Conservation (phyloP, 2,797 vertebrate genomes). For the Rhabdomys pumilio region DNA sequence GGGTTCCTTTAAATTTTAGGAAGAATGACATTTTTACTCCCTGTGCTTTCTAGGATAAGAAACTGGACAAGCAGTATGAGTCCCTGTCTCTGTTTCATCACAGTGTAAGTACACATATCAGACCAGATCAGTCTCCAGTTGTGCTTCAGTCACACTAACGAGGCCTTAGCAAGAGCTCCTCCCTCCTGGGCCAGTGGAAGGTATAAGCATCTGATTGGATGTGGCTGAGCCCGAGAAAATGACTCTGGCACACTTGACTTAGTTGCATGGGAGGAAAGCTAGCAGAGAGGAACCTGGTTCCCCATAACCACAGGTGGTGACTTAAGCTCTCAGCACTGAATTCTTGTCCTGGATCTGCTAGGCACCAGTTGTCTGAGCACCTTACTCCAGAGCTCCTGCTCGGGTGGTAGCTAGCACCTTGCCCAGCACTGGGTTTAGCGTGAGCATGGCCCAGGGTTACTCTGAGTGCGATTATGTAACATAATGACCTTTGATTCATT, state of each 20-base stretch:
- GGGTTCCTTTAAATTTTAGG: background rate
- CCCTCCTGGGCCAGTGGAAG: background rate
- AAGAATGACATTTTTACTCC: slow-evolving; percentile 23
- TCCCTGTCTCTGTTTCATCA: slow-evolving; percentile 92
- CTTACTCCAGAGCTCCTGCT: background rate
- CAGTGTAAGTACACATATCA: slow-evolving; percentile 92
- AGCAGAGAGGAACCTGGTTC: background rate
- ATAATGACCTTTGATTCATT: background rate
- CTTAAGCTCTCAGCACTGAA: background rate
- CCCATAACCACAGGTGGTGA: accelerated
- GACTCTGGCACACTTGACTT: too few species aligned
- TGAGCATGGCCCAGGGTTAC: accelerated
- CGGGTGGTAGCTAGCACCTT: background rate
- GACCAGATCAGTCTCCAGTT: accelerated
- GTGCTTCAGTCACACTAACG: too few species aligned
- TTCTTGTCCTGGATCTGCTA: background rate
- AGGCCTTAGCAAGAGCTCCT: background rate
- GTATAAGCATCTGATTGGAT: background rate
- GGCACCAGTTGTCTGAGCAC: background rate
- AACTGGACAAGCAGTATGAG: slow-evolving; percentile 96
- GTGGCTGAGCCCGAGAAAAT: background rate
- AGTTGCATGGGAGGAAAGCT: background rate
- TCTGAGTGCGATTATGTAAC: background rate
- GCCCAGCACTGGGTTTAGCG: accelerated
- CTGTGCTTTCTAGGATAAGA: slow-evolving; percentile 94